A percentile compares a stretch with the other conserved stretches of the same genome.
Conservation (phyloP, 2,113 vertebrate species). For the Hydropotes inermis region DNA sequence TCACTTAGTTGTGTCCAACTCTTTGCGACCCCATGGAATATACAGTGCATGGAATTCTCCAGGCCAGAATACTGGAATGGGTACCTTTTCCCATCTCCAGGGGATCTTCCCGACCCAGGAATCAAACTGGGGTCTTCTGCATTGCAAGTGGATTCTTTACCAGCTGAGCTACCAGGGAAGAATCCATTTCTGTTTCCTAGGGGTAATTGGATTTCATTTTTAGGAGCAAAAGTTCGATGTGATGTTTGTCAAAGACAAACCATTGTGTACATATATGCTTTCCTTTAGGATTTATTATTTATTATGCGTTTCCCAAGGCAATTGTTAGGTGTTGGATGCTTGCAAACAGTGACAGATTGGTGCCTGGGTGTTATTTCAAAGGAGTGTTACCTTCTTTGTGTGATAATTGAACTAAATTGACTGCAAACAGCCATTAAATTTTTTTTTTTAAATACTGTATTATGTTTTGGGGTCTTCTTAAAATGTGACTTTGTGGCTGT, state of each 20-base stretch:
- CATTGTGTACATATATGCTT: background rate
- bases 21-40: background rate
- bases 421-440: background rate
- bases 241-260: background rate
- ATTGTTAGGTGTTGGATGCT: background rate
- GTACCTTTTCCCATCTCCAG: background rate
- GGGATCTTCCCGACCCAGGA: background rate
- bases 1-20: background rate
- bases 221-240: background rate
- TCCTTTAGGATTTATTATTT: background rate
- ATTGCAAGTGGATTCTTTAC: background rate
- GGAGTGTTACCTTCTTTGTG: background rate
- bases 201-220: background rate
- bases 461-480: background rate
- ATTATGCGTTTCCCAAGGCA: background rate
- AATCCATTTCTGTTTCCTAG: background rate
- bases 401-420: background rate
- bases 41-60: background rate
- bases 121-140: background rate
- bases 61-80: background rate
- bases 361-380: slow-evolving; percentile 6
- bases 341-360: background rate
- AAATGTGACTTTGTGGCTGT: background rate
- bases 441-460: background rate
- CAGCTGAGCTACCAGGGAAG: background rate